Base-by-base conservation (phyloP, 2,113 vertebrate species). In the Hippolais icterina region DNA sequence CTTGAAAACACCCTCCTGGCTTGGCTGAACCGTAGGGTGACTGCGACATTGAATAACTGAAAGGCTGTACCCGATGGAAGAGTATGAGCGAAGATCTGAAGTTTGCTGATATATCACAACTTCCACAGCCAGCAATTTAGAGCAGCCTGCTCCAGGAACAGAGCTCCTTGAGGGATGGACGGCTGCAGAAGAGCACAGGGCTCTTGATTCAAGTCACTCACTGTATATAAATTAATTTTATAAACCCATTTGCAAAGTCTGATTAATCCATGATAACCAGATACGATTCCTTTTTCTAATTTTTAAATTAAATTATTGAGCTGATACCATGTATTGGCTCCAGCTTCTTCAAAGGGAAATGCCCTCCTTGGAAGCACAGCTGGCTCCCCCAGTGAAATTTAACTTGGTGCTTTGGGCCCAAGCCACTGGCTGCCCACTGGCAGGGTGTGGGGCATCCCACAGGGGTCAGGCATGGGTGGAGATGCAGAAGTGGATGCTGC, bases 221-320 rank as follows among this genome's bases (percentile, higher is more conserved):
- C 75, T 95, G 75, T 57, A 88, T 91, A 95, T 90, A 96, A 96
- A 96, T 97, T 94, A 92, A 94, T 93, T 96, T 96, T 90, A 90
- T 90, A 94, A 90, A 65, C 72, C 49, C 39, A 66, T 93, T 94
- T 33, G 7, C 52, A 78, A 88, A 90, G 47, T 70, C 89, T 39
- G 93, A 93, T 96, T 93, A 96, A 96, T 96, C 92, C 76, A 10
- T 0, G 37, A 96, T 93, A 90, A 59, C 88, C 79, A 91, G 72
- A 91, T 76, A 69, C 0, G 2, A 69, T 53, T 91, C 79, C 63
- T 83, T 94, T 78, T 92, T 54, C 53, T 94, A 69, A 65, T 95
- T 90, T 94, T 90, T 59, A 82, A 95, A 96, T 96, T 94, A 76
- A 93, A 91, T 84, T 90, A 46, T 95, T 37, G 50, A n/a, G 44